These are phyloP conservation scores for Dallia pectoralis DNA, from an alignment of 2,797 vertebrate species.

Conservation along the genomic window DNA sequence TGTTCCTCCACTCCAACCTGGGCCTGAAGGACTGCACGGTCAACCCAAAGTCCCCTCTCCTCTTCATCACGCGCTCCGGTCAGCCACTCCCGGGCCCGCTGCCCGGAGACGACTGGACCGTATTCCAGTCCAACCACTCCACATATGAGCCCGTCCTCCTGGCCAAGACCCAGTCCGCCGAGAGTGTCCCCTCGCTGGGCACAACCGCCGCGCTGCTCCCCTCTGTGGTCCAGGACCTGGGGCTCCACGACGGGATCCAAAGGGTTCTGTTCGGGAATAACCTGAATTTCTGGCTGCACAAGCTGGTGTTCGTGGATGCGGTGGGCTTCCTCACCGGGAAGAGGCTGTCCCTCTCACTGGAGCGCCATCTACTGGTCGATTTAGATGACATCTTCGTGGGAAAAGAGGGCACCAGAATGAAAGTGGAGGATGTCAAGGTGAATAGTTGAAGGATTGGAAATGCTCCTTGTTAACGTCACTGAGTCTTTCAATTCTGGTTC, in stretches of 20 bases:
- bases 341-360: constrained; percentile 89
- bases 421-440: constrained; percentile 97
- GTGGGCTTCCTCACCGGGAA: constrained; percentile 96
- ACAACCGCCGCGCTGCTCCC: constrained; percentile 86
- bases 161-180: constrained; percentile 91
- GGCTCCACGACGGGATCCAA: constrained; percentile 95
- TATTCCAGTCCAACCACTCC: constrained; percentile 98
- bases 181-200: constrained; percentile 85
- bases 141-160: constrained; percentile 94
- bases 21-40: constrained; percentile 96
- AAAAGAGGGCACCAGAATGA: constrained; percentile 98
- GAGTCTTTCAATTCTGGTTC: not conserved
- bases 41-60: constrained; percentile 93
- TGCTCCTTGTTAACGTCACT: not conserved
- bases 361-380: constrained; percentile 95
- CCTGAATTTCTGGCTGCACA: constrained; percentile 97
- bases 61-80: constrained; percentile 90
- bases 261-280: constrained; percentile 97
- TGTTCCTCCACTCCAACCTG: constrained; percentile 96
- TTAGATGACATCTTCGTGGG: constrained; percentile 99
- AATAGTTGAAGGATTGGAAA: not conserved
- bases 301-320: constrained; percentile 92
- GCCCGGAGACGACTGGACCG: constrained; percentile 96
- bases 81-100: constrained; percentile 91
- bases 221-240: constrained; percentile 96